Evolutionary conservation across 2,113 vertebrate genomes (phyloP).

Genomic region (Brevimyrus niger): DNA sequence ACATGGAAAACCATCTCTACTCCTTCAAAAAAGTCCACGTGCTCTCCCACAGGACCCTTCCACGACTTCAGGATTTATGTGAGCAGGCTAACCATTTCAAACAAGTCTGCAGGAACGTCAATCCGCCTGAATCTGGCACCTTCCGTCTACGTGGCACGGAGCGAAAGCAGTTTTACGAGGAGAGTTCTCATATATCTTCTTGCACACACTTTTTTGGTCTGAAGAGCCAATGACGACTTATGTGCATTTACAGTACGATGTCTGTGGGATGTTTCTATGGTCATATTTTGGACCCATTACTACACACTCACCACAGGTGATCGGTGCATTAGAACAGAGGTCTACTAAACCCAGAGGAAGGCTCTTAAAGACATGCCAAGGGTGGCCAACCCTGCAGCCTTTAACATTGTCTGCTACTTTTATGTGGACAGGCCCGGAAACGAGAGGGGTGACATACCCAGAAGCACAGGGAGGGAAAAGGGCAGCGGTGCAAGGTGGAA

Average conservation of each 20-base stretch:
- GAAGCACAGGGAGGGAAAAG: neutral
- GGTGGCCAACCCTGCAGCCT: neutral
- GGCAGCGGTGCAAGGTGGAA: neutral
- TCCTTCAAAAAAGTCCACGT: conserved; percentile 18
- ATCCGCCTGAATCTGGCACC: neutral
- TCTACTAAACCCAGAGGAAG: neutral
- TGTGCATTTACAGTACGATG: neutral
- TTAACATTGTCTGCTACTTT: neutral
- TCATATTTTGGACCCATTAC: neutral
- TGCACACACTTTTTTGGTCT: neutral
- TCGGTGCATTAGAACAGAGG: neutral
- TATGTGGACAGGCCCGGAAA: neutral
- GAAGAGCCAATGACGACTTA: neutral
- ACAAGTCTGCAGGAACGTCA: neutral
- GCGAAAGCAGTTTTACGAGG: neutral
- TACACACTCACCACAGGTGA: neutral
- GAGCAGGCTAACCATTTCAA: neutral
- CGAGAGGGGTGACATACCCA: neutral
- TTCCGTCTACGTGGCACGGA: neutral
- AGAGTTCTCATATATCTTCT: neutral
- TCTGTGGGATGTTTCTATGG: neutral
- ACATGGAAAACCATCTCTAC: neutral
- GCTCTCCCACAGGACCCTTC: neutral
- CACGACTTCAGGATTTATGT: neutral
- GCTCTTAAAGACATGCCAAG: neutral